Evolutionary conservation across 2,113 vertebrate genomes (phyloP), one percentile per base, ranked within the genome.

Genomic region (Drymodes brunneopygia): DNA sequence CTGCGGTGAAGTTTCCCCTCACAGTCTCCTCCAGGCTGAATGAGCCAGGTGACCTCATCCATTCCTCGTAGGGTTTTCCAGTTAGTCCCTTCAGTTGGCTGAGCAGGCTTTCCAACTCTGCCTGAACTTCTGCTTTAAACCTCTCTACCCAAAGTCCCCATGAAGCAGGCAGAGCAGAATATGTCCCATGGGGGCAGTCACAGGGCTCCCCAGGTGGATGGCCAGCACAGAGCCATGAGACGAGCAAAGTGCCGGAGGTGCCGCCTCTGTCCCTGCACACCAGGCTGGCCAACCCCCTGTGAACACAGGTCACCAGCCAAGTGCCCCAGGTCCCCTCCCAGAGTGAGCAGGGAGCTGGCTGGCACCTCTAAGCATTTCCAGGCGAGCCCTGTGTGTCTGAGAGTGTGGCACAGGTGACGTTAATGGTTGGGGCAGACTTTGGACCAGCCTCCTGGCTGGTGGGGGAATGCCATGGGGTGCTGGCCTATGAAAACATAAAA

Each of bases 401-500:
- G 2, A 6, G 20, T 38, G 14, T 28, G 60, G 29, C 38, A 12
- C 69, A 77, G 87, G 36, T 53, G 67, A 83, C 33, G 0, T 82
- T 66, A 87, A 83, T 50, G 74, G 77, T 50, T 22, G 42, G 11
- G 36, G 58, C 61, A 92, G 92, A 95, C 91, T 33, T 86, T 90
- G 87, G 54, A 82, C 92, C 6, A 62, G 88, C 77, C 92, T 92
- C 91, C 88, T 51, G 48, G 95, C 96, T 91, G 88, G 79, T 94
- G 91, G 57, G 84, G 96, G 51, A 95, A 97, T 65, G 6, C 64
- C 84, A 27, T 33, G 69, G 61, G 74, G 53, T 78, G 69, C 92
- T 7, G 29, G 92, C 89, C 77, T 60, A 10, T 4, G 48, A 58
- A 94, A 94, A 86, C 58, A 80, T 91, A 95, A 95, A 95, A 96